Conservation (phyloP, 1,140 invertebrate species). For the Amphibalanus amphitrite region DNA sequence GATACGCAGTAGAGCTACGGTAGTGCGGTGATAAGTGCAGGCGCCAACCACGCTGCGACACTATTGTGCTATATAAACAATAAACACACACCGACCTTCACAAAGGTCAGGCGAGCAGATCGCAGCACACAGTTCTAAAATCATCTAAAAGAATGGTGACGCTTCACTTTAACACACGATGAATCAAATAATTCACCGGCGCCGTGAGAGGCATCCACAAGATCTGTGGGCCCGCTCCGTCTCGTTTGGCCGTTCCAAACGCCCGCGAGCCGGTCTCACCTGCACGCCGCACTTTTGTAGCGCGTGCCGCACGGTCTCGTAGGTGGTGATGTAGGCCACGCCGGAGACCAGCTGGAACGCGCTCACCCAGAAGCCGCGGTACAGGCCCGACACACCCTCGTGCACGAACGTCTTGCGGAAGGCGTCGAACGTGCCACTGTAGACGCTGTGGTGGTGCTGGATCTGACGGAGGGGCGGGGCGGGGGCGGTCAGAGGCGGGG, state of each 20-base stretch:
- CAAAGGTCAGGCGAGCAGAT: too few species aligned
- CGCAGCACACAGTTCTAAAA: too few species aligned
- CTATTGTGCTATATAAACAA: too few species aligned
- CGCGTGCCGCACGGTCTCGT: constrained; percentile 75
- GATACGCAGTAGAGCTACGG: too few species aligned
- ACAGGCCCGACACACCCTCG: constrained; percentile 77
- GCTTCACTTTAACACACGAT: too few species aligned
- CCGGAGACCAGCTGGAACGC: constrained; percentile 66
- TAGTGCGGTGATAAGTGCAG: too few species aligned
- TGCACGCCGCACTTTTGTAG: constrained; percentile 39
- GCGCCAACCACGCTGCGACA: too few species aligned
- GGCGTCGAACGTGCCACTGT: constrained; percentile 73
- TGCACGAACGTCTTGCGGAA: constrained; percentile 66
- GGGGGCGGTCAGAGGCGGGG: too few species aligned
- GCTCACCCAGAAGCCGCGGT: constrained; percentile 89
- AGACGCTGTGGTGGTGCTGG: constrained; percentile 62
- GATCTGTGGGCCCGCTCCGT: not conserved
- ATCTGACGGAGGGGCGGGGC: constrained; percentile 29
- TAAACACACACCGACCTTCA: too few species aligned
- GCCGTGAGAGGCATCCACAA: not conserved
- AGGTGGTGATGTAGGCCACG: constrained; percentile 86
- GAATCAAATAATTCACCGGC: too few species aligned
- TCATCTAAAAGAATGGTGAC: too few species aligned
- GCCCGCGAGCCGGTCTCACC: not conserved
- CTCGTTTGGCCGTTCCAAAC: not conserved